Percentiles rank a stretch among this genome's conserved stretches.
Evolutionary conservation across 2,888 invertebrate species (phyloP).

Genomic region (Oscheius sp.): DNA sequence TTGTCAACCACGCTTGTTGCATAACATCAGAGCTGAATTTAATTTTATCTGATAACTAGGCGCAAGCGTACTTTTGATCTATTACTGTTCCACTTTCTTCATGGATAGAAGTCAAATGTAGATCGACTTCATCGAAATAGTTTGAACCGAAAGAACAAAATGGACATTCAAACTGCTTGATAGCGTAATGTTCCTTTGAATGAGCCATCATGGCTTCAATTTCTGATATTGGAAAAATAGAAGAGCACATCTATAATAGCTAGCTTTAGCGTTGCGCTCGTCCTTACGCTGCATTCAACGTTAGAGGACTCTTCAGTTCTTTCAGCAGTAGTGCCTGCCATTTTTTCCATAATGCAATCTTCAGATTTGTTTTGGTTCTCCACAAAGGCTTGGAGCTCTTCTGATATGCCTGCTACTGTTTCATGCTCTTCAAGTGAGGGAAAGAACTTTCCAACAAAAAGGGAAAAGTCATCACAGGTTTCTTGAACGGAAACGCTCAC

Average conservation of each 20-base stretch:
- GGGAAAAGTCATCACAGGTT: neutral
- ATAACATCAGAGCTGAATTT: neutral
- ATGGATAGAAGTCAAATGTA: neutral
- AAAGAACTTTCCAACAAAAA: slow-evolving; percentile 22
- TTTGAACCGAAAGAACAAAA: slow-evolving; percentile 1
- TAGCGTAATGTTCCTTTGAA: slow-evolving; percentile 41
- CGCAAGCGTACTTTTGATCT: slow-evolving; percentile 13
- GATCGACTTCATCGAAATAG: neutral
- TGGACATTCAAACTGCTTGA: slow-evolving; percentile 44
- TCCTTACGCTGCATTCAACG: too few relatives aligned
- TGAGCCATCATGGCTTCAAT: slow-evolving; percentile 35
- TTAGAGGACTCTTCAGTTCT: too few relatives aligned
- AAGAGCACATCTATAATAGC: neutral
- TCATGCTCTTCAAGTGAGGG: slow-evolving; percentile 22
- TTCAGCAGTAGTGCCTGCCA: too few relatives aligned
- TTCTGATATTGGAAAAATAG: neutral
- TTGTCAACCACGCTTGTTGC: slow-evolving; percentile 22
- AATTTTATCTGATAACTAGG: neutral
- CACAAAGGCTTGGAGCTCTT: slow-evolving; percentile 8
- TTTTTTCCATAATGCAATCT: neutral
- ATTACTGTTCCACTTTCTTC: neutral
- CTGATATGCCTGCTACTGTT: neutral
- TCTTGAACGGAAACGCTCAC: neutral
- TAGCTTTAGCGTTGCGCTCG: too few relatives aligned
- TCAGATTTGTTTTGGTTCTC: neutral